These are phyloP conservation scores for Hetaerina titia DNA, from an alignment of 2,888 invertebrate genomes.

Conservation along the genomic window DNA sequence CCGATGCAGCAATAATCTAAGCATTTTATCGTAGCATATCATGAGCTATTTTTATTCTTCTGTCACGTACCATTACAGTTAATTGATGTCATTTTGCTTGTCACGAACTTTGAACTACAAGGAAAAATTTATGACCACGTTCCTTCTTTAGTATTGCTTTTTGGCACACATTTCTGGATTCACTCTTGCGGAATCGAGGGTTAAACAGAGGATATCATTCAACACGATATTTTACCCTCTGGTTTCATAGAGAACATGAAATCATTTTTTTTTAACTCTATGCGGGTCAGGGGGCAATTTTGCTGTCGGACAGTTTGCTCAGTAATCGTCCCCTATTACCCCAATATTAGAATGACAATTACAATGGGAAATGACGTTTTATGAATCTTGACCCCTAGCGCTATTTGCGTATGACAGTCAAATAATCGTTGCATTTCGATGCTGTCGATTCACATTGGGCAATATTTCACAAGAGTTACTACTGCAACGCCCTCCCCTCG, in stretches of 20 bases:
- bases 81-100: too few relatives aligned
- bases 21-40: too few relatives aligned
- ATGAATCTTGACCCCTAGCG: background rate
- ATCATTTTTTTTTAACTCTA: background rate
- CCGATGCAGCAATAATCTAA: too few relatives aligned
- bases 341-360: background rate
- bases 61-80: too few relatives aligned
- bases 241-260: background rate
- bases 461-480: background rate
- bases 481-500: background rate
- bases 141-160: too few relatives aligned
- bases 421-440: background rate
- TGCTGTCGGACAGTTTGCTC: background rate
- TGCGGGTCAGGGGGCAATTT: conserved; percentile 13
- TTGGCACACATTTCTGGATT: too few relatives aligned
- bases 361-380: conserved; percentile 20
- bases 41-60: too few relatives aligned
- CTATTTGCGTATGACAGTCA: background rate
- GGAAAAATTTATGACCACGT: too few relatives aligned
- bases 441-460: background rate
- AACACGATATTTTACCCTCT: background rate
- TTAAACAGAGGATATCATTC: background rate
- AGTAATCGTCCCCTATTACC: background rate
- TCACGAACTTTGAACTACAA: too few relatives aligned
- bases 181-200: too few relatives aligned